Conservation (phyloP, 2,113 vertebrate genomes). For the Pipra filicauda region DNA sequence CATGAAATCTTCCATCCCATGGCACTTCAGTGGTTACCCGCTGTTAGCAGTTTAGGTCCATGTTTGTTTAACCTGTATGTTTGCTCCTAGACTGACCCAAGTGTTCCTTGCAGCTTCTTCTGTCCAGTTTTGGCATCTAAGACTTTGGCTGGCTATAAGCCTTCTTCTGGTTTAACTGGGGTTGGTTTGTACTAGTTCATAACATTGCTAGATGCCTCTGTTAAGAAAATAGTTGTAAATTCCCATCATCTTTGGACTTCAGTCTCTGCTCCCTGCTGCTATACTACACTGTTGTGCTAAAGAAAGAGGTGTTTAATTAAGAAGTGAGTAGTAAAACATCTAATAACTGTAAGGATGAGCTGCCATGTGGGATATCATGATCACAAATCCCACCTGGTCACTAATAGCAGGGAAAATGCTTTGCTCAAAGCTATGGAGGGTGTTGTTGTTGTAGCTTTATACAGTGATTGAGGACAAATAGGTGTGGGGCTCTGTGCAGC, state of each 20-base stretch:
- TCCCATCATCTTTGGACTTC: neutral
- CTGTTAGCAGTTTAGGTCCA: neutral
- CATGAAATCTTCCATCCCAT: neutral
- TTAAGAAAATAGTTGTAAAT: neutral
- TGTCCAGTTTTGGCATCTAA: neutral
- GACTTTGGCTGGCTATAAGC: neutral
- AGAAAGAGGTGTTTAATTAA: constrained; percentile 45
- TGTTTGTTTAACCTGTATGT: neutral
- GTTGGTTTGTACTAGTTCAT: neutral
- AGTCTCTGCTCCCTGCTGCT: neutral
- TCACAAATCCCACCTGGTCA: neutral
- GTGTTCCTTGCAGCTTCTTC: neutral
- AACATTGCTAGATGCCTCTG: neutral
- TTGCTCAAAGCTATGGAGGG: neutral
- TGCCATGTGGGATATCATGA: neutral
- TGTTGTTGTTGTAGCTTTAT: neutral
- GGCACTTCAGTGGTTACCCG: rapidly evolving
- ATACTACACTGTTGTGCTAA: neutral
- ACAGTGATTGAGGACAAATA: neutral
- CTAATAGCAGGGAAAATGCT: neutral
- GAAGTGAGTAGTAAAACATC: neutral
- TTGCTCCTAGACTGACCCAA: neutral
- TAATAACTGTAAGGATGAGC: neutral
- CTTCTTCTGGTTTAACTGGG: neutral
- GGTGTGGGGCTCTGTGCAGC: neutral